phyloP scores from a whole-genome alignment of 2,888 invertebrate genomes.

The Halictus quadricinctus region DNA sequence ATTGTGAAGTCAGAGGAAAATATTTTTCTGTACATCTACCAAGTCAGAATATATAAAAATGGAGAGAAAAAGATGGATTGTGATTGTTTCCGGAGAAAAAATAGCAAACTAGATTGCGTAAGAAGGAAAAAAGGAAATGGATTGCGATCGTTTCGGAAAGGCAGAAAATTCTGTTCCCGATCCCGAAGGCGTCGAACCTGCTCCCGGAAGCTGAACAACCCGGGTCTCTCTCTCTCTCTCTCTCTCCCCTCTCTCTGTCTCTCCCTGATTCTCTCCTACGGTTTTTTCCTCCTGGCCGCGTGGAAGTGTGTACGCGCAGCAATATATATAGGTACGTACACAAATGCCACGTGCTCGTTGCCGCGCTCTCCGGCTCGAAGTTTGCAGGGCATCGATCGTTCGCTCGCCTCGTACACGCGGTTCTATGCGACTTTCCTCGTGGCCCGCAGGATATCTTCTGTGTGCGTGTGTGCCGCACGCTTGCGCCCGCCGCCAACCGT shows the following conservation, averaged over 20 bases:
- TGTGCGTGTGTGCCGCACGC: slow-evolving; percentile 60
- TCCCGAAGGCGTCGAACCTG: slow-evolving; percentile 40
- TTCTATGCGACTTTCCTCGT: slow-evolving; percentile 66
- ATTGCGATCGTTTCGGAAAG: background rate
- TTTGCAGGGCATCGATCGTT: slow-evolving; percentile 79
- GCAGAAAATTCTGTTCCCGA: slow-evolving; percentile 45
- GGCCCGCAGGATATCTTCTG: slow-evolving; percentile 45
- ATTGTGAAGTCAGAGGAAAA: background rate
- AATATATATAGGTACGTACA: slow-evolving; percentile 62
- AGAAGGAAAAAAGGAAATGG: background rate
- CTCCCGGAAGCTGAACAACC: slow-evolving; percentile 56
- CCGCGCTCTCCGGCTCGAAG: slow-evolving; percentile 61
- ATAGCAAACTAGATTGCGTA: background rate
- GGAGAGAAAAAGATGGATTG: background rate
- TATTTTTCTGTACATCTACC: background rate
- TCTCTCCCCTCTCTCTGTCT: slow-evolving; percentile 11
- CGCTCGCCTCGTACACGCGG: slow-evolving; percentile 64
- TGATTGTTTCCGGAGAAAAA: background rate
- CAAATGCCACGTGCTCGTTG: slow-evolving; percentile 73
- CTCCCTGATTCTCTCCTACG: slow-evolving; percentile 17
- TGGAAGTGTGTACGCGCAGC: slow-evolving; percentile 57
- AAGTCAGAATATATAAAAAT: background rate
- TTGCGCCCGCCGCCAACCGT: slow-evolving; percentile 36
- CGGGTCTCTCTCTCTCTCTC: background rate
- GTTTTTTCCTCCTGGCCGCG: slow-evolving; percentile 53